These are phyloP conservation scores for Microcebus lehilahytsara DNA, from an alignment of 2,113 vertebrate species.

Conservation along the genomic window DNA sequence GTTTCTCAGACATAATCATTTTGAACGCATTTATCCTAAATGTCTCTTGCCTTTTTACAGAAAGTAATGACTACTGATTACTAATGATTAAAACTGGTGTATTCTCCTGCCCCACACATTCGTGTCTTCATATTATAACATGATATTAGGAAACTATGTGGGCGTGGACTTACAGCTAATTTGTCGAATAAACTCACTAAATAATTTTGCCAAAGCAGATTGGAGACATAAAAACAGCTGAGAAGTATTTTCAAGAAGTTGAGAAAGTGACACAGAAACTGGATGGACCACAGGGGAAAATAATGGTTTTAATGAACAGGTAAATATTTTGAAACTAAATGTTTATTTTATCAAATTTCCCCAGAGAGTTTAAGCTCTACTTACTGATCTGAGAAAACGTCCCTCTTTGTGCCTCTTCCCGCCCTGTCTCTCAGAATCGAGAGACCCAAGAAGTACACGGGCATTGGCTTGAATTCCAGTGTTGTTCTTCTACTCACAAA, in stretches of 20 bases:
- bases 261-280: slow-evolving; percentile 87
- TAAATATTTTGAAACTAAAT: slow-evolving; percentile 61
- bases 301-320: slow-evolving; percentile 97
- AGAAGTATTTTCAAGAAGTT: slow-evolving; percentile 94
- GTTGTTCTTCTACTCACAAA: not conserved
- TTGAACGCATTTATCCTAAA: not conserved
- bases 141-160: not conserved
- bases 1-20: no score
- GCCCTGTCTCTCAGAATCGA: slow-evolving; percentile 55
- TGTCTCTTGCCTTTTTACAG: not conserved
- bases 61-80: not conserved
- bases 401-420: not conserved
- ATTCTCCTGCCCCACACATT: not conserved
- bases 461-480: slow-evolving; percentile 16
- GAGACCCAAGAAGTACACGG: not conserved
- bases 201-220: slow-evolving; percentile 86
- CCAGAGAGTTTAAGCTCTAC: not conserved
- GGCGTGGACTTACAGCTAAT: not conserved
- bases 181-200: slow-evolving; percentile 13
- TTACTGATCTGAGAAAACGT: slow-evolving; percentile 33
- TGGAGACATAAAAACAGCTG: slow-evolving; percentile 95
- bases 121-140: not conserved
- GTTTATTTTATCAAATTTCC: not conserved
- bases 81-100: not conserved
- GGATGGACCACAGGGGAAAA: slow-evolving; percentile 85